These are phyloP conservation scores for Anthoscopus minutus DNA, from an alignment of 2,113 vertebrate genomes.

Conservation along the genomic window DNA sequence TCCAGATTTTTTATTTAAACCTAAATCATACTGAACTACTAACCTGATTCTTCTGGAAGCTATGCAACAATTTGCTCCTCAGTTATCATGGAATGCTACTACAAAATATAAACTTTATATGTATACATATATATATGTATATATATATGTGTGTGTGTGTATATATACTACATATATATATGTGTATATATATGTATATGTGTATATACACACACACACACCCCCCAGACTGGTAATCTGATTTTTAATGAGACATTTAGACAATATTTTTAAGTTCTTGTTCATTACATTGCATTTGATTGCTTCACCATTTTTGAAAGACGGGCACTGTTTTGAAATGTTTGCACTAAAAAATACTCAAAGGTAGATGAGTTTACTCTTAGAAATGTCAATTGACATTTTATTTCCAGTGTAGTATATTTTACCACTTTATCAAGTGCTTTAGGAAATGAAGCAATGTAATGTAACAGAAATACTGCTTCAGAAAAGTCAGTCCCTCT, in stretches of 20 bases:
- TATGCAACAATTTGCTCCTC: not conserved
- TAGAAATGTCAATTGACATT: not conserved
- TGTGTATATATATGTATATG: too few relatives aligned
- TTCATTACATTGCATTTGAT: not conserved
- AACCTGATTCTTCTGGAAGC: not conserved
- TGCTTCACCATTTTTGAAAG: not conserved
- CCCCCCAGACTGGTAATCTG: not conserved
- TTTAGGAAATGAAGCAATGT: not conserved
- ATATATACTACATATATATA: too few relatives aligned
- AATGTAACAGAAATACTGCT: not conserved
- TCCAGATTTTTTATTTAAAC: not conserved
- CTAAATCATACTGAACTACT: not conserved
- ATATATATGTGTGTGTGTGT: too few relatives aligned
- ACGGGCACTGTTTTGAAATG: not conserved
- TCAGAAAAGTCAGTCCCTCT: not conserved
- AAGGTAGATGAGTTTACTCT: not conserved
- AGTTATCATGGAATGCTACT: not conserved
- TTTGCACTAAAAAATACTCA: not conserved
- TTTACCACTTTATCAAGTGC: not conserved
- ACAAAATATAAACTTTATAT: not conserved
- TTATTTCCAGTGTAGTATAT: not conserved
- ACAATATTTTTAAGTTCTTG: not conserved
- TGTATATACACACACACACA: accelerated
- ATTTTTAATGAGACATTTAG: not conserved
- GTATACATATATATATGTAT: too few relatives aligned